phyloP scores from a whole-genome alignment of 1,140 invertebrate genomes.

The Aricia agestis region DNA sequence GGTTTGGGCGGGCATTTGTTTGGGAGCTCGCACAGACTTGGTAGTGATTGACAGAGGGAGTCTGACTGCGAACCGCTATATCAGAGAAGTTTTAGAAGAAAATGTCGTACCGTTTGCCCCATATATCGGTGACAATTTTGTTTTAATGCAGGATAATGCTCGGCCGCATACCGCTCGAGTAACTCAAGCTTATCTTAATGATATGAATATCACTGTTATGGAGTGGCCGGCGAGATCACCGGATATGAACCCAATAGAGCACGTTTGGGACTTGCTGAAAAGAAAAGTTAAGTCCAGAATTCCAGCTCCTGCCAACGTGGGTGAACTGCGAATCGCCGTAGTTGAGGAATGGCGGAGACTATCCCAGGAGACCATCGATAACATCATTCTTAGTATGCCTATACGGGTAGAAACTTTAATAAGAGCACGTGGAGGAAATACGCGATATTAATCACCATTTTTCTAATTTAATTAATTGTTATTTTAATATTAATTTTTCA shows the following conservation, averaged over 20 bases:
- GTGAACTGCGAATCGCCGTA: conserved; percentile 16
- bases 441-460: neutral
- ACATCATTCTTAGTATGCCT: conserved; percentile 7
- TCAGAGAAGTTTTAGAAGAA: neutral
- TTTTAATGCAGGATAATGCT: conserved; percentile 21
- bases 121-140: conserved; percentile 1
- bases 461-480: conserved; percentile 1
- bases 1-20: conserved; percentile 11
- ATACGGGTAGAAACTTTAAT: neutral
- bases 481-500: conserved; percentile 1
- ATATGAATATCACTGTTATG: neutral
- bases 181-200: neutral
- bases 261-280: neutral
- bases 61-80: no score
- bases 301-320: neutral
- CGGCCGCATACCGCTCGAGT: conserved; percentile 1
- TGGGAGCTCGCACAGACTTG: conserved; percentile 5
- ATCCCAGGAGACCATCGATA: neutral
- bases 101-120: neutral
- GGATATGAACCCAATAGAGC: conserved; percentile 11
- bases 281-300: no score
- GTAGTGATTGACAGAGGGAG: neutral
- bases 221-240: neutral
- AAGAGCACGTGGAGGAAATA: conserved; percentile 1
- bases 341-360: conserved; percentile 8